Evolutionary conservation across 2,797 vertebrate genomes (phyloP).

Genomic region (Crypturellus tataupa): DNA sequence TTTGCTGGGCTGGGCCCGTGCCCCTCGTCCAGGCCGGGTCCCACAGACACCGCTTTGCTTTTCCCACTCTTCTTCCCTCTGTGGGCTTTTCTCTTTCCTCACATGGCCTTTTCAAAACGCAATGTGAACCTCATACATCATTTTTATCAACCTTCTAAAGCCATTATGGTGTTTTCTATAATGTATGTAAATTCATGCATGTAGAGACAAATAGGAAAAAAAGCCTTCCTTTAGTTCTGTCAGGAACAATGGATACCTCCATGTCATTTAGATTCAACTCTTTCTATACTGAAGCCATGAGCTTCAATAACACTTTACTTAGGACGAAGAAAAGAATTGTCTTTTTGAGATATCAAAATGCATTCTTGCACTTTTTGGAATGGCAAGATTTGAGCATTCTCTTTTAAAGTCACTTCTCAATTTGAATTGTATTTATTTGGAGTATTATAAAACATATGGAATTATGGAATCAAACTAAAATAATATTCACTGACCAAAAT

Average conservation of each 20-base stretch:
- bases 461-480: background rate
- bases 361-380: background rate
- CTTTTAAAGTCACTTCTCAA: background rate
- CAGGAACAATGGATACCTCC: background rate
- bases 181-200: slow-evolving; percentile 53
- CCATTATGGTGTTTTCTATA: background rate
- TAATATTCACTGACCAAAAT: background rate
- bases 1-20: slow-evolving; percentile 30
- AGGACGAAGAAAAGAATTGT: background rate
- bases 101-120: background rate
- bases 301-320: background rate
- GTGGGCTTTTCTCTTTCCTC: background rate
- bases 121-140: slow-evolving; percentile 23
- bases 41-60: slow-evolving; percentile 45
- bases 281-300: background rate
- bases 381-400: background rate
- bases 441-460: background rate
- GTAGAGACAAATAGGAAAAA: background rate
- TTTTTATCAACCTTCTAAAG: slow-evolving; percentile 49
- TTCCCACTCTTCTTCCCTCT: slow-evolving; percentile 32
- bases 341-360: background rate
- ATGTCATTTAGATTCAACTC: background rate
- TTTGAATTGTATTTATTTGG: background rate
- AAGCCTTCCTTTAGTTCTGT: background rate
- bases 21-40: slow-evolving; percentile 49